Conservation (phyloP, 2,888 invertebrate genomes). For the Andrena flavipes region DNA sequence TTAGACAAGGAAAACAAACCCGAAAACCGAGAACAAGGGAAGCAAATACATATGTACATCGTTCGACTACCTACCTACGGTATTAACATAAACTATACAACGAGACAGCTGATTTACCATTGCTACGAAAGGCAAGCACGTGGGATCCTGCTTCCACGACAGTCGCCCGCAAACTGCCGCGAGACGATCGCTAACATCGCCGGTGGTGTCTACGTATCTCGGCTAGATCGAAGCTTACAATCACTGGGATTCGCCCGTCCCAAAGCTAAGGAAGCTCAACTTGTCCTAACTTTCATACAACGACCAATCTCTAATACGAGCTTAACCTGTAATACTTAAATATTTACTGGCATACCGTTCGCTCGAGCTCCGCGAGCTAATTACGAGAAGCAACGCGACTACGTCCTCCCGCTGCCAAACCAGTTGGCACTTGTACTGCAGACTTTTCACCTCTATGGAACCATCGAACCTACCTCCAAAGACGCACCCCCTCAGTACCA, state of each 20-base stretch:
- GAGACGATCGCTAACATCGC: neutral
- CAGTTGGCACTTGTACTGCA: neutral
- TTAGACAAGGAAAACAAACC: constrained; percentile 9
- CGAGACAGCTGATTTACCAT: neutral
- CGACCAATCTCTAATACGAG: neutral
- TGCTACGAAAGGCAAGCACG: neutral
- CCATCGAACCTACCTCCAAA: neutral
- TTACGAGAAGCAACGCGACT: neutral
- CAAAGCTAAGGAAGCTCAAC: neutral
- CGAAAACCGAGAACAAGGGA: constrained; percentile 28
- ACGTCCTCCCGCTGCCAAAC: neutral
- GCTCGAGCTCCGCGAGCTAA: too few species aligned
- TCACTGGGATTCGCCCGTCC: constrained; percentile 50
- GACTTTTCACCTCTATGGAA: neutral
- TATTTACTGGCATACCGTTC: constrained; percentile 38
- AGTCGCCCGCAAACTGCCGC: constrained; percentile 54
- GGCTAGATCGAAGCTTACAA: neutral
- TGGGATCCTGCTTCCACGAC: neutral
- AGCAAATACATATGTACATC: constrained; percentile 18
- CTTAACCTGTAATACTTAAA: constrained; percentile 5
- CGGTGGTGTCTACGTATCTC: neutral
- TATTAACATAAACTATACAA: neutral
- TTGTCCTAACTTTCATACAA: neutral
- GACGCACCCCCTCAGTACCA: constrained; percentile 73
- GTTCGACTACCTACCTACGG: neutral